Evolutionary conservation across 2,888 invertebrate species (phyloP).

Genomic region (Rhingia rostrata): DNA sequence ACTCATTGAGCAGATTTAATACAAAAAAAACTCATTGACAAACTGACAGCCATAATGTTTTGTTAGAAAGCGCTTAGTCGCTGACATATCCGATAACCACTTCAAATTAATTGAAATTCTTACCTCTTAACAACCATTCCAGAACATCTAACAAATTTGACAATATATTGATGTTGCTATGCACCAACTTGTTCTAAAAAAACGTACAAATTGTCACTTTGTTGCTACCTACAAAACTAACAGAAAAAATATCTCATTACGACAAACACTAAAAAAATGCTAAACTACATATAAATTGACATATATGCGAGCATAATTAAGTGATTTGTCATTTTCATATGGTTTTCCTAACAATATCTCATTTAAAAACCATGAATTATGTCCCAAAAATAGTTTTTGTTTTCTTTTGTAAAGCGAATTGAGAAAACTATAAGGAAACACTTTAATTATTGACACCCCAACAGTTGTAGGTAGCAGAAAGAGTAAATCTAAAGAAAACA

Average conservation of each 20-base stretch:
- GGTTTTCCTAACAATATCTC: slow-evolving; percentile 19
- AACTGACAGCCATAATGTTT: too few species aligned
- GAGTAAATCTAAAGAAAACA: not conserved
- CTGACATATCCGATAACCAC: too few species aligned
- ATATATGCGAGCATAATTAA: slow-evolving; percentile 22
- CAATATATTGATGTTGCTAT: too few species aligned
- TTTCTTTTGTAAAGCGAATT: slow-evolving; percentile 15
- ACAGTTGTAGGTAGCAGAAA: not conserved
- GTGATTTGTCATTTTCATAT: slow-evolving; percentile 56
- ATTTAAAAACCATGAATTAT: slow-evolving; percentile 23
- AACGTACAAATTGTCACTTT: not conserved
- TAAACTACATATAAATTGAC: not conserved
- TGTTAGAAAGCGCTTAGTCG: too few species aligned
- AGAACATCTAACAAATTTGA: too few species aligned
- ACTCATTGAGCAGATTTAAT: too few species aligned
- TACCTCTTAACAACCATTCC: not conserved
- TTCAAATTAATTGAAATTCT: too few species aligned
- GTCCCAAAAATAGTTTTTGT: slow-evolving; percentile 26
- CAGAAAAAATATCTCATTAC: slow-evolving; percentile 8
- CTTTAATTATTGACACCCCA: slow-evolving; percentile 26
- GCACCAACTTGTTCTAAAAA: not conserved
- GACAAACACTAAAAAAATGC: slow-evolving; percentile 18
- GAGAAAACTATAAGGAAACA: slow-evolving; percentile 14
- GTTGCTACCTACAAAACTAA: not conserved
- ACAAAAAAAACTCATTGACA: too few species aligned